A percentile compares a stretch with the other conserved stretches of the same genome.
These are phyloP conservation scores for Miniopterus natalensis DNA, from an alignment of 2,113 vertebrate genomes.

Conservation along the genomic window DNA sequence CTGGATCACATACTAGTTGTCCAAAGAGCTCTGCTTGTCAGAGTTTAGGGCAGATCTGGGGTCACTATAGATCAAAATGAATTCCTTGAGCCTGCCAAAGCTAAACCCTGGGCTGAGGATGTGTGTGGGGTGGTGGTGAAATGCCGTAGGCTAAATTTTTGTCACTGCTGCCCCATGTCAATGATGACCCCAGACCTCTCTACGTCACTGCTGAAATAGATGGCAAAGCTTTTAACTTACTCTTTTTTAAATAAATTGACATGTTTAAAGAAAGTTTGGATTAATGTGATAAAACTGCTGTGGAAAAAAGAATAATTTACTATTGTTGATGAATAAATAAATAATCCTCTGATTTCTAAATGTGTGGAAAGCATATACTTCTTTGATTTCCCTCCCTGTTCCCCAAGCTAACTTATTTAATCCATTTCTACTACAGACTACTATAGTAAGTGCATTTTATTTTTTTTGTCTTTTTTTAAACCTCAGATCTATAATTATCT, in stretches of 20 bases:
- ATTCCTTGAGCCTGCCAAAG: neutral
- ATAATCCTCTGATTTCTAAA: constrained; percentile 24
- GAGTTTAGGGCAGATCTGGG: neutral
- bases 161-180: neutral
- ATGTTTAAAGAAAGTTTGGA: constrained; percentile 26
- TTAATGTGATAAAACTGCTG: constrained; percentile 36
- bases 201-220: neutral
- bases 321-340: constrained; percentile 11
- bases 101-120: neutral
- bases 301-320: constrained; percentile 2
- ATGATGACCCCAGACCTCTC: neutral
- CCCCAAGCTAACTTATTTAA: constrained; percentile 6
- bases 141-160: neutral
- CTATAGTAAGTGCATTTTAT: neutral
- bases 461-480: constrained; percentile 1
- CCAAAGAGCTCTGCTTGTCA: neutral
- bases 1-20: neutral
- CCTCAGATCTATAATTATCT: neutral
- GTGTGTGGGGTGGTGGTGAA: too few species aligned
- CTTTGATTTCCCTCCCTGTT: neutral
- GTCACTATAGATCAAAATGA: neutral
- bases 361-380: neutral
- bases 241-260: neutral
- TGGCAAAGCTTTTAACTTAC: neutral
- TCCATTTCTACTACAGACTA: neutral